Evolutionary conservation across 1,140 invertebrate genomes (phyloP).

Genomic region (Hycleus phaleratus): DNA sequence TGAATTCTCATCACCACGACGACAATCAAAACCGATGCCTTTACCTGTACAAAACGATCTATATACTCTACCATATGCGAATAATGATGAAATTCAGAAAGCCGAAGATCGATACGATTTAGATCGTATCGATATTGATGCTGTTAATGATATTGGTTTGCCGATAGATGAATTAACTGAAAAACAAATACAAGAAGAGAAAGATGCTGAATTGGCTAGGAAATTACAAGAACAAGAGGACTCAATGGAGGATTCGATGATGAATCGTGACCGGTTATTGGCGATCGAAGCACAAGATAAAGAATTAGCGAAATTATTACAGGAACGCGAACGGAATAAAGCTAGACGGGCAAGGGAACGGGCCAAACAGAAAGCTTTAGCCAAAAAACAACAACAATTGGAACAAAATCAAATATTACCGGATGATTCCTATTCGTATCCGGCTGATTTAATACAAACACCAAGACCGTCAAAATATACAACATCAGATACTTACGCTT

Average conservation of each 20-base stretch:
- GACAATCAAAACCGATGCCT: constrained; percentile 35
- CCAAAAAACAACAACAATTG: constrained; percentile 47
- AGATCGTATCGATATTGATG: constrained; percentile 33
- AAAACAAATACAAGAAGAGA: constrained; percentile 52
- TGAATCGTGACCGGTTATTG: constrained; percentile 62
- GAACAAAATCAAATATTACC: constrained; percentile 35
- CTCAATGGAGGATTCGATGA: constrained; percentile 49
- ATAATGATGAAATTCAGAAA: constrained; percentile 16
- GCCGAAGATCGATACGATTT: constrained; percentile 22
- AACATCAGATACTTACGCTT: constrained; percentile 25
- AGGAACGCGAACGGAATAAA: constrained; percentile 73
- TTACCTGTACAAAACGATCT: constrained; percentile 23
- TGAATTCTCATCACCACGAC: constrained; percentile 24
- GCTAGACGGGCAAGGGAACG: constrained; percentile 57
- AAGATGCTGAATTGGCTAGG: constrained; percentile 50
- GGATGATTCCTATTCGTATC: constrained; percentile 38
- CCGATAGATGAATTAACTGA: constrained; percentile 46
- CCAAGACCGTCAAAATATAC: constrained; percentile 19
- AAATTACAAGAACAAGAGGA: constrained; percentile 53
- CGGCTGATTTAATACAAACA: constrained; percentile 32
- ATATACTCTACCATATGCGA: constrained; percentile 21
- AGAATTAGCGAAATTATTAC: constrained; percentile 79
- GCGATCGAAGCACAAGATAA: constrained; percentile 89
- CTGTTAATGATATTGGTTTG: constrained; percentile 46
- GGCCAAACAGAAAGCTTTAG: constrained; percentile 57